Evolutionary conservation across 2,797 vertebrate genomes (phyloP).

Genomic region (Acanthurus leucopareius): DNA sequence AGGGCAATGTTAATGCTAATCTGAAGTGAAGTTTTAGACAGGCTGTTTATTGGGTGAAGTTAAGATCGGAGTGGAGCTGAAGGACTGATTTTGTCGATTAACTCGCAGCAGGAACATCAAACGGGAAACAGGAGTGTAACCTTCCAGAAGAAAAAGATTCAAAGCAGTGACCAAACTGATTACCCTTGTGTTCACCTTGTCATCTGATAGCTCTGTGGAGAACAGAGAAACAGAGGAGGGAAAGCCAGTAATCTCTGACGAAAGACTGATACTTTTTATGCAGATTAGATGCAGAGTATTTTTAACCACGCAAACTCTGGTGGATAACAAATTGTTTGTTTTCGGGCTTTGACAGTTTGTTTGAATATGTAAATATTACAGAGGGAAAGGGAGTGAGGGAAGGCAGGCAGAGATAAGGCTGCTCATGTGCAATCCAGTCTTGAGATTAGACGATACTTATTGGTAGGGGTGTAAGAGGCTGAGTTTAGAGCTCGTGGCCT

Average conservation of each 20-base stretch:
- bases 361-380: constrained; percentile 82
- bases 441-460: constrained; percentile 56
- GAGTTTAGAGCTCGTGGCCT: constrained; percentile 14
- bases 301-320: constrained; percentile 79
- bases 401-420: constrained; percentile 47
- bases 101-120: constrained; percentile 61
- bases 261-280: constrained; percentile 74
- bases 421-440: constrained; percentile 69
- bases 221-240: constrained; percentile 36
- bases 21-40: constrained; percentile 61
- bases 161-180: constrained; percentile 73
- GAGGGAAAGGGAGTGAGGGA: constrained; percentile 48
- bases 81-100: constrained; percentile 63
- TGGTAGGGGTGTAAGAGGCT: constrained; percentile 2
- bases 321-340: constrained; percentile 80
- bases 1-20: constrained; percentile 48
- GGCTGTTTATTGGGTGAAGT: constrained; percentile 51
- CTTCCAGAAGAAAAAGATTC: constrained; percentile 59
- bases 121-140: constrained; percentile 47
- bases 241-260: constrained; percentile 44
- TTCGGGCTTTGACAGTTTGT: constrained; percentile 78
- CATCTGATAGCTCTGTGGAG: constrained; percentile 66
- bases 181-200: constrained; percentile 82
- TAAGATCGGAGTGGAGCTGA: constrained; percentile 30
- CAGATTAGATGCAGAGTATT: constrained; percentile 77